Evolutionary conservation across 2,888 invertebrate genomes (phyloP), one percentile per base, ranked within the genome.

Genomic region (Pandemis heparana): DNA sequence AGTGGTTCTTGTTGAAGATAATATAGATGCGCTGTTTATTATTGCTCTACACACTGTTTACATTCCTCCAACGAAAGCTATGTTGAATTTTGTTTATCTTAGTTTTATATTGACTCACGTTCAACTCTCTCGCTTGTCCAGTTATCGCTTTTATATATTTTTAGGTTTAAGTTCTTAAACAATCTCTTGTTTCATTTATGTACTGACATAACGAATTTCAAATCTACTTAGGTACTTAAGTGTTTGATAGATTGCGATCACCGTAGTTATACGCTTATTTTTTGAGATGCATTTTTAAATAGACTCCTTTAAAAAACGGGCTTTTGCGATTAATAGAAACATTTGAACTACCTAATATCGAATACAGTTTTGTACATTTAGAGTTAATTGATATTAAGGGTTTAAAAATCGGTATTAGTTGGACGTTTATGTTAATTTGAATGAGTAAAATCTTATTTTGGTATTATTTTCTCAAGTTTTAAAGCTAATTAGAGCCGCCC

Each of bases 81-180:
- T 90, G 92, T 93, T 92, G 90, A 90, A 87, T 92, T 92, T 92
- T 92, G 90, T 92, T 92, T 90, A 88, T 88, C 79, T 89, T 93
- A 92, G 89, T 89, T 90, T 87, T 89, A 89, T 87, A 84, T 87
- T 86, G 89, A 90, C 88, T 83, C 83, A 82, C 84, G 86, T 85
- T 83, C 83, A 84, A 85, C 83, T 86, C 86, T 85, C 83, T 85
- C 87, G 89, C 89, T 88, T 88, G 89, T 89, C 85, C 89, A 89
- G 86, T 89, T 90, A 86, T 88, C 85, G 89, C 89, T 88, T 90
- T 85, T 86, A 87, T 88, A 84, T 83, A 79, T 85, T 86, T 83
- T 81, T 91, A 90, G 89, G 76, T 88, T 67, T 92, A 91, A 91
- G 91, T 85, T 86, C 79, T 32, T 81, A 85, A 85, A 85, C 85